These are phyloP conservation scores for Linepithema humile DNA, from an alignment of 1,140 invertebrate species.

Conservation along the genomic window DNA sequence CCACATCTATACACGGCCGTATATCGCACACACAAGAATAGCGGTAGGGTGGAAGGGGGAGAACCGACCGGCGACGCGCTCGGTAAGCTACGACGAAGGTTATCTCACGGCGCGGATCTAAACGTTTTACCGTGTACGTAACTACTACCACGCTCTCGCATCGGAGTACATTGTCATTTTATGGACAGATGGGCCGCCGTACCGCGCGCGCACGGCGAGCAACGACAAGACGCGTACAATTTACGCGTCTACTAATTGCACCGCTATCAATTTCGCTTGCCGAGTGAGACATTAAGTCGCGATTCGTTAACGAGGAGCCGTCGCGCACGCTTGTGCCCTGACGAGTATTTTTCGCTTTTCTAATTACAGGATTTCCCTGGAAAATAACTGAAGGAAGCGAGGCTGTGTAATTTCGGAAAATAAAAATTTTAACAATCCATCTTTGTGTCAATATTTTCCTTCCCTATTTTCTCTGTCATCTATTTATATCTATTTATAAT, in stretches of 20 bases:
- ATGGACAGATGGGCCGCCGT: constrained; percentile 64
- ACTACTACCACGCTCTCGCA: constrained; percentile 51
- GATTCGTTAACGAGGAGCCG: constrained; percentile 38
- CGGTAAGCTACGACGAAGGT: constrained; percentile 83
- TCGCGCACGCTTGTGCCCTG: constrained; percentile 13
- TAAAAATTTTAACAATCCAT: neutral
- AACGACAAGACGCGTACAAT: constrained; percentile 68
- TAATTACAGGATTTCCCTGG: neutral
- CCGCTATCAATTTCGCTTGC: constrained; percentile 64
- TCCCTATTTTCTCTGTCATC: neutral
- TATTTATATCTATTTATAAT: neutral
- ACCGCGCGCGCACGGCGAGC: constrained; percentile 27
- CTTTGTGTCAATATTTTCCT: neutral
- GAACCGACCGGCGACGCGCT: constrained; percentile 79
- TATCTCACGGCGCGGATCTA: constrained; percentile 80
- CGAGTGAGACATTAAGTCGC: constrained; percentile 53
- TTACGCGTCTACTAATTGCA: constrained; percentile 68
- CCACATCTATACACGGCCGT: constrained; percentile 40
- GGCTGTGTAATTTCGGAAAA: neutral
- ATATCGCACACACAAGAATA: neutral
- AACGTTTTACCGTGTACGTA: constrained; percentile 78
- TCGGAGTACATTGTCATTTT: constrained; percentile 77
- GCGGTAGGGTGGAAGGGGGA: neutral
- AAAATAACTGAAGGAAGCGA: neutral
- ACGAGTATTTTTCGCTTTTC: neutral